Percentiles rank a stretch among this genome's conserved stretches.
phyloP scores from a whole-genome alignment of 2,888 invertebrate genomes.

The Hydriomena furcata region DNA sequence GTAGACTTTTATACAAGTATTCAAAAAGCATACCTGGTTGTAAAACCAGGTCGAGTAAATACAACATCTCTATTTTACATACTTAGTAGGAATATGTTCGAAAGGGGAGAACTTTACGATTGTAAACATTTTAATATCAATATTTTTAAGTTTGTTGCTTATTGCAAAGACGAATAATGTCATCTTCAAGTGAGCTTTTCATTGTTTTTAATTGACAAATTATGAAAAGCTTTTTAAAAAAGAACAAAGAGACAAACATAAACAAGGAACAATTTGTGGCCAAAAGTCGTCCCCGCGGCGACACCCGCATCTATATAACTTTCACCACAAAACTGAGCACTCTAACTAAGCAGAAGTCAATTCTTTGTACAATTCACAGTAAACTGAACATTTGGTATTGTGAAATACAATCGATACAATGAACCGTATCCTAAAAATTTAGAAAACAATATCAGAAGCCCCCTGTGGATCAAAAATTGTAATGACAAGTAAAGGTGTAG shows the following conservation, averaged over 20 bases:
- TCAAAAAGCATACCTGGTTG: too few species aligned
- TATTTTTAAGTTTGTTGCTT: too few species aligned
- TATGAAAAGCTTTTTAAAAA: not conserved
- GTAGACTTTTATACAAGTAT: too few species aligned
- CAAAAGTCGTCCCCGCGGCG: conserved; percentile 45
- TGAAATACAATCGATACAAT: conserved; percentile 58
- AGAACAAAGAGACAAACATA: conserved; percentile 27
- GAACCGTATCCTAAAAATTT: conserved; percentile 63
- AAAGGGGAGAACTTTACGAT: not conserved
- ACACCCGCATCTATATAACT: conserved; percentile 57
- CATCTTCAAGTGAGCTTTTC: too few species aligned
- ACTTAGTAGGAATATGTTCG: conserved; percentile 2
- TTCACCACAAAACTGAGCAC: conserved; percentile 59
- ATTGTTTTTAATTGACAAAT: not conserved
- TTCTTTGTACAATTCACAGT: conserved; percentile 63
- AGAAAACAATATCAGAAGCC: conserved; percentile 63
- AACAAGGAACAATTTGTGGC: conserved; percentile 42
- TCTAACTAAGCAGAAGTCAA: conserved; percentile 62
- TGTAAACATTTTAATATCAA: too few species aligned
- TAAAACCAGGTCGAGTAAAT: too few species aligned
- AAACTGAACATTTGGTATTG: conserved; percentile 55
- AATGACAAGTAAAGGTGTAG: conserved; percentile 67
- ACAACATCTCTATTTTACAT: too few species aligned
- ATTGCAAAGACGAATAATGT: too few species aligned
- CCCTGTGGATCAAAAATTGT: conserved; percentile 63